Evolutionary conservation across 2,888 invertebrate genomes (phyloP), one percentile per base, ranked within the genome.

Genomic region (Exocentrus adspersus): DNA sequence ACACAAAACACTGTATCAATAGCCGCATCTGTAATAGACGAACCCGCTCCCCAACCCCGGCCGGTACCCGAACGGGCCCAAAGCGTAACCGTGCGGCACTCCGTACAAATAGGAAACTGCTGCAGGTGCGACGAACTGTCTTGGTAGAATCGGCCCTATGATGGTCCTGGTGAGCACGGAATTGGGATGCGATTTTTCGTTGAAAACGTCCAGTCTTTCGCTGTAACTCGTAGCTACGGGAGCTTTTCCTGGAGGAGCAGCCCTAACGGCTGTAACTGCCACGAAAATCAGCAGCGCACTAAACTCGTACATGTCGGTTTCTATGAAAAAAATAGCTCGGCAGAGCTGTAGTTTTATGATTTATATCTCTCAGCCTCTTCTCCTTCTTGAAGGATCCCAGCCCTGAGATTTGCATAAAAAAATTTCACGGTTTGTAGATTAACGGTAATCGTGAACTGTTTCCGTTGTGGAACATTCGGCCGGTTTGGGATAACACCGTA

Each of bases 341-440:
- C 10, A 37, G 5, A n/a, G 2, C 37, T 5, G 2, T n/a, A 7
- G 9, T 37, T 37, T 37, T 37, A n/a, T 37, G 7, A 37, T 37
- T 37, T 37, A 37, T 37, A 37, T 37, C 37, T 37, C n/a, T 37
- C 12, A 12, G n/a, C 12, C 2, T 37, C 37, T 37, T 1, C n/a
- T 14, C n/a, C 24, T 32, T 32, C n/a, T 32, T 7, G 2, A 9
- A 32, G 9, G n/a, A 7, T n/a, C n/a, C 2, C 32, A 32, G 32
- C 32, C 37, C 10, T 37, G 37, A 37, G 6, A 37, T 37, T 37
- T 37, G 2, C 37, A 37, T 37, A 37, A 37, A 3, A 2, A 37
- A 37, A 37, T 20, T 50, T 50, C 2, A 50, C 14, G 50, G 16
- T 28, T 30, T 50, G 50, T 30, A 50, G 50, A 50, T 28, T 50